A percentile compares a stretch with the other conserved stretches of the same genome.
phyloP scores from a whole-genome alignment of 2,797 vertebrate genomes.

The Phyllotis vaccarum region DNA sequence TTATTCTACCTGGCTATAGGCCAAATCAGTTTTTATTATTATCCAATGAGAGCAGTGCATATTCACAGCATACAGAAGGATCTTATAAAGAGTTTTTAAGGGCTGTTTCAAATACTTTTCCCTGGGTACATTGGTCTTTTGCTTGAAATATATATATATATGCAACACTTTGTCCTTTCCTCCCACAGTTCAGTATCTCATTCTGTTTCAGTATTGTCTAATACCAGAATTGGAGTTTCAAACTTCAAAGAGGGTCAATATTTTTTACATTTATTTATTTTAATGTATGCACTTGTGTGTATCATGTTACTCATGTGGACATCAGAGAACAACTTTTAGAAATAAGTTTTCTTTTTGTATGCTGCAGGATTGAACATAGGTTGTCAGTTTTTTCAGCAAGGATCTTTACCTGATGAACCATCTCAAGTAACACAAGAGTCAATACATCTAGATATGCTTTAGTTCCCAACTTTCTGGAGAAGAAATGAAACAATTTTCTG shows the following conservation, averaged over 20 bases:
- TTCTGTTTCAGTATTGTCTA: slow-evolving; percentile 22
- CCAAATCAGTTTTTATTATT: no score
- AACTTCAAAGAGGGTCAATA: background rate
- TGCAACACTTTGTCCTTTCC: background rate
- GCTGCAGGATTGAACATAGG: background rate
- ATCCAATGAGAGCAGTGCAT: no score
- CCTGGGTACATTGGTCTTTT: background rate
- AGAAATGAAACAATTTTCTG: background rate
- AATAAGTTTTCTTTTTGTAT: background rate
- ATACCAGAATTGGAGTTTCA: background rate
- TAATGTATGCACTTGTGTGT: background rate
- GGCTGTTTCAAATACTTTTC: slow-evolving; percentile 13
- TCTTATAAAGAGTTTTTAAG: slow-evolving; percentile 28
- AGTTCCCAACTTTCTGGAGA: background rate
- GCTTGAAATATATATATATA: no score
- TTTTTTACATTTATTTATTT: slow-evolving; percentile 6
- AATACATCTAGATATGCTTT: background rate
- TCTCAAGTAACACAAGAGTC: background rate
- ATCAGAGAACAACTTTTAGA: background rate
- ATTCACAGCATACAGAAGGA: no score
- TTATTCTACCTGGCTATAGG: no score
- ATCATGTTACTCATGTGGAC: background rate
- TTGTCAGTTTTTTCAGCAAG: background rate
- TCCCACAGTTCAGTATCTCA: background rate
- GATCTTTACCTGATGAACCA: background rate